These are phyloP conservation scores for Planococcus citri DNA, from an alignment of 1,140 invertebrate species.

Conservation along the genomic window DNA sequence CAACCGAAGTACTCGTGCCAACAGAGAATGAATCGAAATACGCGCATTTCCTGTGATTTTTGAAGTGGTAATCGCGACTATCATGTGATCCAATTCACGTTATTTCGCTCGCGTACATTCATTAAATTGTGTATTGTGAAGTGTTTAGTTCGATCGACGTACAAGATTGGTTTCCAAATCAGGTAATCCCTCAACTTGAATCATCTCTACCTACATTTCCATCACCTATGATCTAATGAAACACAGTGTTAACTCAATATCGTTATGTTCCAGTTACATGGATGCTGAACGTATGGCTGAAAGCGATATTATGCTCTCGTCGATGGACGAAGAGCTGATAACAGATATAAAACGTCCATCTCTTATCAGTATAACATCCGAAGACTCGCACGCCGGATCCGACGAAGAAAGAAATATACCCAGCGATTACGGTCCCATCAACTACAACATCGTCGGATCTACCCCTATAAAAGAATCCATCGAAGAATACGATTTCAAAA, in stretches of 20 bases:
- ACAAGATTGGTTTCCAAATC: neutral
- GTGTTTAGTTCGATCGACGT: neutral
- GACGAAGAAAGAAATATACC: neutral
- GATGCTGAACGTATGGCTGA: neutral
- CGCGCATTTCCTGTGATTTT: neutral
- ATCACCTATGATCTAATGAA: no score
- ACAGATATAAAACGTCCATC: neutral
- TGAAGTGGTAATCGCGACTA: neutral
- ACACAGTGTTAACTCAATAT: neutral
- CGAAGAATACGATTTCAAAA: constrained; percentile 10
- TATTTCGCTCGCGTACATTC: neutral
- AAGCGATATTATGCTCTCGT: constrained; percentile 2
- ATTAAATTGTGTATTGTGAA: neutral
- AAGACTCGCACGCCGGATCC: neutral
- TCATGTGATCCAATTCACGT: neutral
- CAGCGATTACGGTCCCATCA: neutral
- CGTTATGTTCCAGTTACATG: neutral
- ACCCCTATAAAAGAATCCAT: neutral
- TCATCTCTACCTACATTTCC: no score
- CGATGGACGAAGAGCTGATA: neutral
- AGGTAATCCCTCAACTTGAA: neutral
- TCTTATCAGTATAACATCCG: neutral
- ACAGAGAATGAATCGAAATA: neutral
- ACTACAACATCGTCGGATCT: neutral
- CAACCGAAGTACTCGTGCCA: no score